Conservation (phyloP, 2,113 vertebrate species). For the Orthochromis malagaraziensis region DNA sequence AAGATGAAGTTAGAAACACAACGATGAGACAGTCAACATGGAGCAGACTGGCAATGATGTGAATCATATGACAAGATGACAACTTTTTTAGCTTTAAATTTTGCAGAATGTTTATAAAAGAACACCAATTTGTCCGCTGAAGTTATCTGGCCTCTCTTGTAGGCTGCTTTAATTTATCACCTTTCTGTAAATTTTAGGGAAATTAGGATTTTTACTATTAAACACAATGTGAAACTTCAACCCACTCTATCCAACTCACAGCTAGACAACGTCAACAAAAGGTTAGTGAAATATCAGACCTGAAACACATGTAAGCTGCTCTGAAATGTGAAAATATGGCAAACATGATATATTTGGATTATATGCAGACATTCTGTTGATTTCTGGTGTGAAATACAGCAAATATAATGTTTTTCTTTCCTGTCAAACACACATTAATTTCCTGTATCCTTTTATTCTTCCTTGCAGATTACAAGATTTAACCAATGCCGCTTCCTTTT, state of each 20-base stretch:
- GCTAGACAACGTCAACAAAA: neutral
- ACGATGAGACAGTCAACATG: neutral
- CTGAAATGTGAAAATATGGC: neutral
- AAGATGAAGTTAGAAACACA: neutral
- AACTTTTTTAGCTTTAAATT: neutral
- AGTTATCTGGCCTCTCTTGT: neutral
- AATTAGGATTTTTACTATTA: neutral
- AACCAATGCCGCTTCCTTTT: neutral
- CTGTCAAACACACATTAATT: neutral
- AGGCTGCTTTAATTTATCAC: neutral
- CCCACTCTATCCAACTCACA: slow-evolving; percentile 9
- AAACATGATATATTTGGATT: neutral
- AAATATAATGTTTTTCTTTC: neutral
- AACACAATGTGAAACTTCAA: neutral
- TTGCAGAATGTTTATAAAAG: neutral
- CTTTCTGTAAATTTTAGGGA: neutral
- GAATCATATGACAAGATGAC: neutral
- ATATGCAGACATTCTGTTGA: neutral
- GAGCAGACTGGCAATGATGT: neutral
- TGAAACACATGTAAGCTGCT: neutral
- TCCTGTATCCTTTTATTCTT: neutral
- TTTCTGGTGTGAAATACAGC: neutral
- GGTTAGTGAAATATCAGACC: neutral
- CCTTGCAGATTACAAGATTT: neutral
- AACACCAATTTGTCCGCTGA: neutral